These are phyloP conservation scores for Thelaira solivaga DNA, from an alignment of 2,888 invertebrate species.

Conservation along the genomic window DNA sequence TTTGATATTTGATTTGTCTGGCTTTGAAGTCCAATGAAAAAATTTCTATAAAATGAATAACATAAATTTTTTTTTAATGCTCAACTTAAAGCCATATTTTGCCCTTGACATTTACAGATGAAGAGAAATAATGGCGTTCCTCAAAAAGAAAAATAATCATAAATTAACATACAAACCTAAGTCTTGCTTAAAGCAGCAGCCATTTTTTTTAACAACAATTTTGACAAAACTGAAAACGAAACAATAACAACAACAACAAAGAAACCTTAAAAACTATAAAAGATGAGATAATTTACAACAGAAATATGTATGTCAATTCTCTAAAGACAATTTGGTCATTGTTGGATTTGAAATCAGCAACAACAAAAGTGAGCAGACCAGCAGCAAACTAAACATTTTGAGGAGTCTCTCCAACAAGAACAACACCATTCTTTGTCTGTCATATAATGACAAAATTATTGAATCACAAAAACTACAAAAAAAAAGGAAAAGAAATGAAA, in stretches of 20 bases:
- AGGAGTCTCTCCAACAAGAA: constrained; percentile 16
- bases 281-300: constrained; percentile 57
- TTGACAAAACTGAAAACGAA: constrained; percentile 25
- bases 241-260: constrained; percentile 2
- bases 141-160: constrained; percentile 38
- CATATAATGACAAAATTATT: constrained; percentile 47
- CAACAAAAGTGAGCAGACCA: constrained; percentile 6
- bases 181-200: constrained; percentile 33
- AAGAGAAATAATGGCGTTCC: constrained; percentile 29
- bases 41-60: background rate
- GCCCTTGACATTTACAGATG: constrained; percentile 45
- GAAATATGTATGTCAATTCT: constrained; percentile 62
- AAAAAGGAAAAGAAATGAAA: constrained; percentile 15
- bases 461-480: background rate
- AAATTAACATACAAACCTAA: constrained; percentile 54
- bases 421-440: background rate
- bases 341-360: constrained; percentile 40
- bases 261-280: constrained; percentile 6
- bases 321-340: constrained; percentile 58
- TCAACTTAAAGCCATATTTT: constrained; percentile 8
- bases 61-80: background rate
- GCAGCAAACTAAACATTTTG: background rate
- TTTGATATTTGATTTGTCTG: background rate
- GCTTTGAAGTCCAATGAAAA: background rate
- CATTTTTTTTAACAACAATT: constrained; percentile 47